Evolutionary conservation across 2,888 invertebrate species (phyloP), one percentile per base, ranked within the genome.

Genomic region (Polylopha cassiicola): DNA sequence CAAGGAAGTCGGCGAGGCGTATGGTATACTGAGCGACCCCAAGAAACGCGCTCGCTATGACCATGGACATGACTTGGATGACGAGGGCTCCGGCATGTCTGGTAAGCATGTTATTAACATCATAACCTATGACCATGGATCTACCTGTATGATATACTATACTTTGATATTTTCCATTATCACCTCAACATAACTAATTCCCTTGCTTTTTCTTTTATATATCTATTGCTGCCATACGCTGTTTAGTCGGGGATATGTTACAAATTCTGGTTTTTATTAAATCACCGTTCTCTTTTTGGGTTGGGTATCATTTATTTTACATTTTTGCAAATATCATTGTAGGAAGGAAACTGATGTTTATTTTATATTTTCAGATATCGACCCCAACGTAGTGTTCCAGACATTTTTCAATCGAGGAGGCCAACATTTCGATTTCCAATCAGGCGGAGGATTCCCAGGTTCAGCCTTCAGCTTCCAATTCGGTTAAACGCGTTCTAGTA

Each of bases 1-100:
- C 76, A 98, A 98, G 77, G 97, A 98, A 76, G 89, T 98, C 10
- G 97, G 97, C n/a, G 97, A 98, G 78, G 98, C 98, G 0, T 98
- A 98, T 72, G 92, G 93, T 24, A 89, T 98, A 43, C 88, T 98
- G 47, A 95, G 96, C 11, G 97, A 98, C 84, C 89, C 93, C 4
- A 94, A 94, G 76, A 97, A 97, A 76, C 92, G 95, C 55, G 88
- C 90, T 27, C 90, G 96, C 24, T 98, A 97, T 68, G 98, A 98
- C 78, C 94, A 89, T 64, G 97, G 97, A 0, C 94, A 95, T 48
- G 96, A 97, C 70, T 81, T 97, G 53, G 95, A 95, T 30, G 95
- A 95, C 44, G 87, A 87, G 55, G 88, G 61, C 48, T 39, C 63
- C 74, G 59, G 82, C 78, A 64, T 88, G 87, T 63, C 87, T 53